These are phyloP conservation scores for Xanthorhoe designata DNA, from an alignment of 2,888 invertebrate genomes.

Conservation along the genomic window DNA sequence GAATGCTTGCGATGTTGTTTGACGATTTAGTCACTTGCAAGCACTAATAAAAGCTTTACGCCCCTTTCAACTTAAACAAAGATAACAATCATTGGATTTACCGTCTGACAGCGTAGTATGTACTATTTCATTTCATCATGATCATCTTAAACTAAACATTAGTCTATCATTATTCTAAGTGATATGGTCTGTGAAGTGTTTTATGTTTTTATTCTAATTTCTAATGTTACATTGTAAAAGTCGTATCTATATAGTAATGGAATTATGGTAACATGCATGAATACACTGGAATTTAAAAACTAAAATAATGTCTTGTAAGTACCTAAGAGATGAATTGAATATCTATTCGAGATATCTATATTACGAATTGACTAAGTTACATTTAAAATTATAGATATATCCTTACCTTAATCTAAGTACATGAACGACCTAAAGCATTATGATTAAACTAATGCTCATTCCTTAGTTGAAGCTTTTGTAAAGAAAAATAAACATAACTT, in stretches of 20 bases:
- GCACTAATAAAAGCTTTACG: not conserved
- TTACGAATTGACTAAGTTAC: conserved; percentile 65
- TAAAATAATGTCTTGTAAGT: not conserved
- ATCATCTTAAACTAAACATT: conserved; percentile 32
- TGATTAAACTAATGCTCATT: not conserved
- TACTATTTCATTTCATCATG: not conserved
- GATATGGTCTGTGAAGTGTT: conserved; percentile 73
- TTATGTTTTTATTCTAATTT: conserved; percentile 18
- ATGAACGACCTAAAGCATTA: conserved; percentile 21
- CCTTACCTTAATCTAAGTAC: conserved; percentile 19
- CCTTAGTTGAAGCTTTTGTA: not conserved
- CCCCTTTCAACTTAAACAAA: not conserved
- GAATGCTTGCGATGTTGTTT: not conserved
- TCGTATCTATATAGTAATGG: conserved; percentile 6
- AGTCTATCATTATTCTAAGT: conserved; percentile 55
- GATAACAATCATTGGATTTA: not conserved
- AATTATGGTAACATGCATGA: conserved; percentile 2
- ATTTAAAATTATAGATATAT: conserved; percentile 33
- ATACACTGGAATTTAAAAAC: conserved; percentile 1
- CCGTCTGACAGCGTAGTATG: not conserved
- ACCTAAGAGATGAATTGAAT: not conserved
- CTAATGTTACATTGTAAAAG: conserved; percentile 18
- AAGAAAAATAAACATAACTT: not conserved
- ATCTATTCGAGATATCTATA: conserved; percentile 1
- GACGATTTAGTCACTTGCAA: not conserved